These are phyloP conservation scores for Nibea albiflora DNA, from an alignment of 2,113 vertebrate genomes.

Conservation along the genomic window DNA sequence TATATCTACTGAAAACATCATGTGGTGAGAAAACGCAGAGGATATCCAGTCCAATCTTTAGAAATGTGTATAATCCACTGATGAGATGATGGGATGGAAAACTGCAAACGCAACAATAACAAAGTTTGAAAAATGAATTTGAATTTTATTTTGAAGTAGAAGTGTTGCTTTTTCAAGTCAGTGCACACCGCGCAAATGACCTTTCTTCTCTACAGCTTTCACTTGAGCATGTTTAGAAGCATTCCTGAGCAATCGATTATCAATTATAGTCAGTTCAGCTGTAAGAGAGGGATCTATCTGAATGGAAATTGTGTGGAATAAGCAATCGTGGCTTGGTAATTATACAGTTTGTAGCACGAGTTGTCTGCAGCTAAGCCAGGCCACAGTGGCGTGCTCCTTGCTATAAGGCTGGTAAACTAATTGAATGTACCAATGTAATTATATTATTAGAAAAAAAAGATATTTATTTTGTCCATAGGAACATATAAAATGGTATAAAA, in stretches of 20 bases:
- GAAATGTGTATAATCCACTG: too few species aligned
- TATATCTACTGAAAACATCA: background rate
- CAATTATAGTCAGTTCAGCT: background rate
- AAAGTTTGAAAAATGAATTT: background rate
- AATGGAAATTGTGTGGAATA: background rate
- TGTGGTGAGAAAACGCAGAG: slow-evolving; percentile 3
- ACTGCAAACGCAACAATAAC: background rate
- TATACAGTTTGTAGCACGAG: background rate
- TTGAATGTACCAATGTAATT: background rate
- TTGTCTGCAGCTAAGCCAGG: too few species aligned
- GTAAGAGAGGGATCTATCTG: background rate
- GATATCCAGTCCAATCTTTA: background rate
- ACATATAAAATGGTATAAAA: background rate
- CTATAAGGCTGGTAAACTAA: background rate
- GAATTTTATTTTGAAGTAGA: background rate
- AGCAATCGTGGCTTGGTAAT: background rate
- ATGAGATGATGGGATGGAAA: background rate
- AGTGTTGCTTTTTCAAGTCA: background rate
- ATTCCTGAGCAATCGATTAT: background rate
- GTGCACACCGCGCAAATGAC: background rate
- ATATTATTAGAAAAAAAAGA: background rate
- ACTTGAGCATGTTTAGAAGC: background rate
- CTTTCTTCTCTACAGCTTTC: background rate
- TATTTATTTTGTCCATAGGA: background rate
- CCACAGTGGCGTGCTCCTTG: background rate